Evolutionary conservation across 2,113 vertebrate species (phyloP).

Genomic region (Naja naja): DNA sequence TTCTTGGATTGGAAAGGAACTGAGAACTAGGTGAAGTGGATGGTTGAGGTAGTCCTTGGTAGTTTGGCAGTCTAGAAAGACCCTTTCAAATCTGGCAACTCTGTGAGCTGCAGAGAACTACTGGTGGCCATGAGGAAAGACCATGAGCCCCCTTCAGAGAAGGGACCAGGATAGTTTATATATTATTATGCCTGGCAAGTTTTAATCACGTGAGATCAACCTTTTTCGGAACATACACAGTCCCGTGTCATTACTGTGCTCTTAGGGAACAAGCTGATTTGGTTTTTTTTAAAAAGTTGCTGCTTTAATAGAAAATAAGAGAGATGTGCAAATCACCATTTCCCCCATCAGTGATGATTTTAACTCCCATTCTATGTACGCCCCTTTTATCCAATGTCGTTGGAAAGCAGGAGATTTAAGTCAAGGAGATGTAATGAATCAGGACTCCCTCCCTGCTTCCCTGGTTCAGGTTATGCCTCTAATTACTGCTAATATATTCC

Average conservation of each 20-base stretch:
- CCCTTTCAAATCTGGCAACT: not conserved
- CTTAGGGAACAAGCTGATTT: not conserved
- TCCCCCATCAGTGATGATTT: not conserved
- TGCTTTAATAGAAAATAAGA: conserved; percentile 16
- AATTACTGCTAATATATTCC: conserved; percentile 39
- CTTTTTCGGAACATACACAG: not conserved
- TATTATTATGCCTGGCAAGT: not conserved
- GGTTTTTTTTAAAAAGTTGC: not conserved
- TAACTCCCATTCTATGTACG: not conserved
- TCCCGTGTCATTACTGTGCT: not conserved
- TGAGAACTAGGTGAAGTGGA: not conserved
- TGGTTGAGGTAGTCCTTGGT: not conserved
- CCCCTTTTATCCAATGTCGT: not conserved
- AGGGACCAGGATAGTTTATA: not conserved
- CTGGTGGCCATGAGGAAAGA: not conserved
- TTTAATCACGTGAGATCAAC: not conserved
- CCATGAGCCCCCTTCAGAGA: not conserved
- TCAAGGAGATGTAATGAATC: conserved; percentile 14
- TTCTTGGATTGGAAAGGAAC: not conserved
- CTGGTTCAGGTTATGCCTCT: conserved; percentile 8
- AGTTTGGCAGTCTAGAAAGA: not conserved
- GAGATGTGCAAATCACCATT: conserved; percentile 41
- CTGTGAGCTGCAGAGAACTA: not conserved
- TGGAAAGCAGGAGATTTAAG: conserved; percentile 4
- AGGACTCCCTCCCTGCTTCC: not conserved